A percentile compares a stretch with the other conserved stretches of the same genome.
Conservation (phyloP, 1,140 invertebrate genomes). For the Sitobion miscanthi region DNA sequence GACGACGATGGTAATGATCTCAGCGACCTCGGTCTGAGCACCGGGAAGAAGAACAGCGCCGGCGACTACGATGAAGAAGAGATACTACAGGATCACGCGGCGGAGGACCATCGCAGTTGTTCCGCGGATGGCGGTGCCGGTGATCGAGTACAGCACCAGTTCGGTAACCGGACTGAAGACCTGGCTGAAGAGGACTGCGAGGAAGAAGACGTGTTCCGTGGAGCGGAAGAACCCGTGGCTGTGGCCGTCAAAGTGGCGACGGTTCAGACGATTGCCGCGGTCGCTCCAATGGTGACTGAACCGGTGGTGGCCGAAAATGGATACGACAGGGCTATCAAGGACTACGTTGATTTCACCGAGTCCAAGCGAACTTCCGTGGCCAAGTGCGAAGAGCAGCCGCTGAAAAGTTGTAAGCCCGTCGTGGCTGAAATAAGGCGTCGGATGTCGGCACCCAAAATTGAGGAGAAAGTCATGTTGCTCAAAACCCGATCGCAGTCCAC, state of each 20-base stretch:
- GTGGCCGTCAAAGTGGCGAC: constrained; percentile 68
- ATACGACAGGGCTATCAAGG: constrained; percentile 84
- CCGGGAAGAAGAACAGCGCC: constrained; percentile 69
- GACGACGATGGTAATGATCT: constrained; percentile 79
- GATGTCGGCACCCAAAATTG: constrained; percentile 60
- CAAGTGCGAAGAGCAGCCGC: constrained; percentile 58
- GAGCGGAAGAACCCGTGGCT: constrained; percentile 58
- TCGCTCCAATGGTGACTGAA: constrained; percentile 67
- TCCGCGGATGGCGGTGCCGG: not conserved
- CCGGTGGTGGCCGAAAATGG: constrained; percentile 71
- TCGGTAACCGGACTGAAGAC: not conserved
- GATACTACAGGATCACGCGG: constrained; percentile 2
- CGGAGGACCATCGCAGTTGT: constrained; percentile 7
- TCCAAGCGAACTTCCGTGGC: constrained; percentile 60
- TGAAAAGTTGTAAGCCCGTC: constrained; percentile 55
- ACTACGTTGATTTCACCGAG: constrained; percentile 76
- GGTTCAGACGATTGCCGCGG: constrained; percentile 65
- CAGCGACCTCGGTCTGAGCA: constrained; percentile 81
- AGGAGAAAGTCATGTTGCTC: constrained; percentile 66
- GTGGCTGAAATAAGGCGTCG: constrained; percentile 57
- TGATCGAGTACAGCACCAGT: not conserved
- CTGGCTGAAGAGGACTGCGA: not conserved
- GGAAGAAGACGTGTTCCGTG: constrained; percentile 16
- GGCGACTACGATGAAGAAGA: constrained; percentile 25
- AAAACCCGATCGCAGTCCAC: constrained; percentile 47